Base-by-base conservation (phyloP, 2,888 invertebrate species). In the Agrilus cyanescens region DNA sequence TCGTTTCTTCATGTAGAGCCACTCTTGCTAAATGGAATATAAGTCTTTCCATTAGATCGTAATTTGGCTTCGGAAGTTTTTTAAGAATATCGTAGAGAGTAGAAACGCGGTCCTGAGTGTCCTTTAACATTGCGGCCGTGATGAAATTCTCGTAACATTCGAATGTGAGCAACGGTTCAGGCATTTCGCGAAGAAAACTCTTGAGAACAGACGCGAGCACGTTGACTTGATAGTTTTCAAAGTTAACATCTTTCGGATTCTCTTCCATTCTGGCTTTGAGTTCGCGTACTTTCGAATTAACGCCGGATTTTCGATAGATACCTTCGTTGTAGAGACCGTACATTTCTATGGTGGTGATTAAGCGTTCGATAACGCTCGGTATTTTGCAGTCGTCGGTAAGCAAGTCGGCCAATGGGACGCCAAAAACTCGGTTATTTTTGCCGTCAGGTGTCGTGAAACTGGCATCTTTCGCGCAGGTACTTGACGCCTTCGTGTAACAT, bases 91-190 rank as follows among this genome's bases (percentile, higher is more conserved):
- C 81, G 62, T 88, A 88, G 50, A 93, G 72, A 30, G 88, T 88
- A 32, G 85, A 82, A 8, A 90, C 79, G 49, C 88, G 73, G 62
- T 93, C 93, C 52, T 74, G 80, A 14, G 78, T 77, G 63, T 90
- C 87, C 10, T 82, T 77, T 52, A 91, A 76, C 66, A 87, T 86
- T 4, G 91, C 82, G 34, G 90, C 90, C 50, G 88, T 80, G 47
- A 95, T 76, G 66, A 94, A 91, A 68, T 94, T 93, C 66, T 94
- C 93, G 65, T 94, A 95, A 49, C 88, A 82, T 62, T 93, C 93
- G 69, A 85, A 93, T 40, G 93, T 91, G 52, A 95, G 73, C 53
- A 95, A 70, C 14, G 94, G 94, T 65, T 94, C 93, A 12, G 91
- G 88, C 78, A 95, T 82, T 63, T 94, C 94, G 32, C 93, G 75